Conservation (phyloP, 2,113 vertebrate species). For the Ammodytes dubius region DNA sequence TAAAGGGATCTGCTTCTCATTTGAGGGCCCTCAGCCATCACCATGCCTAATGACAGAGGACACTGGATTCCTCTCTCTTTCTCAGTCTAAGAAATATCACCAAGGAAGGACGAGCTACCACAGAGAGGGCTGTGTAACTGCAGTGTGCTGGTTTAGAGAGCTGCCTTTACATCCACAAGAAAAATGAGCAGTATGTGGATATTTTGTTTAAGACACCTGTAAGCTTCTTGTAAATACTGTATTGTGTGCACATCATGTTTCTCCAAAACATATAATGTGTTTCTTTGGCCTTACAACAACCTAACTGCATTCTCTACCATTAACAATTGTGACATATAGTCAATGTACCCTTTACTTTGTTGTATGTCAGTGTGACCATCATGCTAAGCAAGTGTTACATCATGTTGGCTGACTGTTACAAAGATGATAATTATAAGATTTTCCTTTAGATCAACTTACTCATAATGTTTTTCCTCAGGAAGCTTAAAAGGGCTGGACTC, state of each 20-base stretch:
- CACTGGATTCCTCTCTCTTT: conserved; percentile 42
- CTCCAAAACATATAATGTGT: neutral
- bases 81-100: conserved; percentile 47
- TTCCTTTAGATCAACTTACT: conserved; percentile 39
- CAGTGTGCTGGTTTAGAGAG: conserved; percentile 32
- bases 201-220: neutral
- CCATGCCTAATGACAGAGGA: conserved; percentile 67
- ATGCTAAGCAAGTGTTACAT: conserved; percentile 14
- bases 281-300: neutral
- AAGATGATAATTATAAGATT: conserved; percentile 41
- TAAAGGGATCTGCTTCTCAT: conserved; percentile 69
- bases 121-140: conserved; percentile 16
- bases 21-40: conserved; percentile 54
- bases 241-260: conserved; percentile 1
- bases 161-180: conserved; percentile 7
- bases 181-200: conserved; percentile 31
- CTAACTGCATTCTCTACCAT: neutral
- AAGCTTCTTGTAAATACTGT: conserved; percentile 21
- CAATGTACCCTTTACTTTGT: neutral
- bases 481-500: no score
- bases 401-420: conserved; percentile 23
- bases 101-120: conserved; percentile 27
- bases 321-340: neutral
- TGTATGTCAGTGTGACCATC: conserved; percentile 21
- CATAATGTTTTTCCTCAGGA: neutral